Evolutionary conservation across 1,140 invertebrate genomes (phyloP).

Genomic region (Drosophila sucinea): DNA sequence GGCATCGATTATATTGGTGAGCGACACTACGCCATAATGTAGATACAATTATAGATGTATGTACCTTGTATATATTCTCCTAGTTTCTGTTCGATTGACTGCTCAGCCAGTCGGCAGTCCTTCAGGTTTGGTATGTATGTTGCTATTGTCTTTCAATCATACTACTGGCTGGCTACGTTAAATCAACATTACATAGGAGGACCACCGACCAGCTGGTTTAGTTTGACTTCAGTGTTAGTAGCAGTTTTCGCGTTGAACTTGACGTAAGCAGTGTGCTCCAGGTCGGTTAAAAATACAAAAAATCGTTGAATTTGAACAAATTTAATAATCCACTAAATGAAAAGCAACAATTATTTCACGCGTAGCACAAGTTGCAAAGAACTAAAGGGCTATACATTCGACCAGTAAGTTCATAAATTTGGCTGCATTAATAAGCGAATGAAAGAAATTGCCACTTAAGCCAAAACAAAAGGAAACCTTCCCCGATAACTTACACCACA

Average conservation of each 20-base stretch:
- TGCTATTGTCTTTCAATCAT: slow-evolving; percentile 44
- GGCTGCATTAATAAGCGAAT: not conserved
- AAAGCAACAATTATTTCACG: slow-evolving; percentile 71
- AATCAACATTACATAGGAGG: slow-evolving; percentile 42
- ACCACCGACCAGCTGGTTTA: slow-evolving; percentile 36
- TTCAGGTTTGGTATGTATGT: not conserved
- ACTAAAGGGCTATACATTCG: slow-evolving; percentile 56
- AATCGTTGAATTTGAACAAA: not conserved
- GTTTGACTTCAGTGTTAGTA: slow-evolving; percentile 35
- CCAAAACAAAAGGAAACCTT: no score
- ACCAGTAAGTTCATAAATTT: slow-evolving; percentile 49
- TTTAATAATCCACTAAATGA: slow-evolving; percentile 52
- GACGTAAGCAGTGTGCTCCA: slow-evolving; percentile 34
- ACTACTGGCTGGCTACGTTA: slow-evolving; percentile 23
- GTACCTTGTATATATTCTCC: not conserved
- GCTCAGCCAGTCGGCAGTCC: slow-evolving; percentile 1
- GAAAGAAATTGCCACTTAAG: not conserved
- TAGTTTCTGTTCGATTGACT: slow-evolving; percentile 10
- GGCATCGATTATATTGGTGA: slow-evolving; percentile 66
- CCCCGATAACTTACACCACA: no score
- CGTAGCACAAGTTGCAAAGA: slow-evolving; percentile 79
- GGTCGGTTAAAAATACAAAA: not conserved
- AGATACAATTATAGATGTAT: slow-evolving; percentile 29
- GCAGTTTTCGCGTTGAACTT: slow-evolving; percentile 45
- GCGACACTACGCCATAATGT: slow-evolving; percentile 30